Evolutionary conservation across 53 echinoderm and acorn worm species (phyloP).

Genomic region (Glandiceps talaboti): DNA sequence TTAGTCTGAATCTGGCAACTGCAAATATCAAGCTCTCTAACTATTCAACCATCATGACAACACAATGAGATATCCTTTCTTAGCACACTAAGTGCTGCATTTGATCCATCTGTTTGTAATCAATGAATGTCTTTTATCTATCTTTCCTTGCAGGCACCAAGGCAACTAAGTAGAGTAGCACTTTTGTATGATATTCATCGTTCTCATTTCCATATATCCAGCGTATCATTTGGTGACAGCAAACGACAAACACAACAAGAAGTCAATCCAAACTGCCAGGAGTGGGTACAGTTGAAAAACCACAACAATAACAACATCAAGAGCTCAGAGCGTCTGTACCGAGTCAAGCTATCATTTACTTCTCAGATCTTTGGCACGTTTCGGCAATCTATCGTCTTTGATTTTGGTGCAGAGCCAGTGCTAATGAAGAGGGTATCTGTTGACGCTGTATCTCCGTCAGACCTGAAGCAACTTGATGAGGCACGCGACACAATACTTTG

Average conservation of each 20-base stretch:
- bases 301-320: slow-evolving; percentile 39
- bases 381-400: slow-evolving; percentile 93
- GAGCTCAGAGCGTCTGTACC: slow-evolving; percentile 79
- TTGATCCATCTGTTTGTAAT: too few species aligned
- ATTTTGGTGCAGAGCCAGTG: slow-evolving; percentile 84
- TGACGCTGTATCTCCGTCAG: slow-evolving; percentile 79
- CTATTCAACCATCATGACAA: too few species aligned
- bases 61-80: too few species aligned
- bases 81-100: too few species aligned
- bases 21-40: too few species aligned
- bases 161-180: slow-evolving; percentile 56
- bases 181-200: slow-evolving; percentile 90
- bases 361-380: slow-evolving; percentile 99
- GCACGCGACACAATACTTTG: slow-evolving; percentile 62
- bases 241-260: slow-evolving; percentile 66
- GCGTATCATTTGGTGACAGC: slow-evolving; percentile 58
- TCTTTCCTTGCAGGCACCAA: slow-evolving; percentile 31
- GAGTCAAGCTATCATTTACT: slow-evolving; percentile 89
- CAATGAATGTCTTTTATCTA: neutral
- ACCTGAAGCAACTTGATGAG: slow-evolving; percentile 80
- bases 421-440: slow-evolving; percentile 77
- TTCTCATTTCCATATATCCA: slow-evolving; percentile 82
- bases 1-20: too few species aligned
- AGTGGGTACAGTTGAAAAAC: slow-evolving; percentile 60
- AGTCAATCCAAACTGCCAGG: slow-evolving; percentile 71